A percentile compares a stretch with the other conserved stretches of the same genome.
Conservation (phyloP, 30 jellyfish, hydroid and myxozoan species). For the Pelagia noctiluca region DNA sequence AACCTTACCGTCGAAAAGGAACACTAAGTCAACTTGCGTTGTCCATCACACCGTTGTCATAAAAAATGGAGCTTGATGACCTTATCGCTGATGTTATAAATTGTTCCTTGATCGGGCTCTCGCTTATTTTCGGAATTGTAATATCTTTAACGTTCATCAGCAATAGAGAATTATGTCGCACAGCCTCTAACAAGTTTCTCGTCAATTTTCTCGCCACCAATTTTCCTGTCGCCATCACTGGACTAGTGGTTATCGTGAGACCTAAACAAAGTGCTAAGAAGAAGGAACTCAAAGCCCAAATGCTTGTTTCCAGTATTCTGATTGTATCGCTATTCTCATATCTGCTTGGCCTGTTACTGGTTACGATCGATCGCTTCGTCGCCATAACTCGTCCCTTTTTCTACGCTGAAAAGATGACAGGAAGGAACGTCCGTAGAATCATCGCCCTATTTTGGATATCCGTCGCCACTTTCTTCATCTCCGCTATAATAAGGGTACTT, state of each 20-base stretch:
- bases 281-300: slow-evolving; percentile 1
- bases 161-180: slow-evolving; percentile 32
- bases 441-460: slow-evolving; percentile 30
- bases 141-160: slow-evolving; percentile 13
- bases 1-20: no score
- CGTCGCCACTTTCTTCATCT: slow-evolving; percentile 25
- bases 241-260: background rate
- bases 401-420: slow-evolving; percentile 27
- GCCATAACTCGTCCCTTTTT: slow-evolving; percentile 50
- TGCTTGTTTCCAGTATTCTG: slow-evolving; percentile 20
- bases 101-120: background rate
- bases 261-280: slow-evolving; percentile 14
- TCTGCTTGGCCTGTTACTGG: slow-evolving; percentile 15
- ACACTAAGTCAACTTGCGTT: no score
- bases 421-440: background rate
- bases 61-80: no score
- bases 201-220: slow-evolving; percentile 46
- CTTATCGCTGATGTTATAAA: background rate
- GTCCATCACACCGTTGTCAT: no score
- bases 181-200: slow-evolving; percentile 53
- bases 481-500: background rate
- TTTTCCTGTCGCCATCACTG: slow-evolving; percentile 53
- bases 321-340: slow-evolving; percentile 28
- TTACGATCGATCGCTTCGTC: slow-evolving; percentile 58
- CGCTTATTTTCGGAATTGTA: slow-evolving; percentile 1